A percentile compares a stretch with the other conserved stretches of the same genome.
These are phyloP conservation scores for Aquatica leii DNA, from an alignment of 2,888 invertebrate species.

Conservation along the genomic window DNA sequence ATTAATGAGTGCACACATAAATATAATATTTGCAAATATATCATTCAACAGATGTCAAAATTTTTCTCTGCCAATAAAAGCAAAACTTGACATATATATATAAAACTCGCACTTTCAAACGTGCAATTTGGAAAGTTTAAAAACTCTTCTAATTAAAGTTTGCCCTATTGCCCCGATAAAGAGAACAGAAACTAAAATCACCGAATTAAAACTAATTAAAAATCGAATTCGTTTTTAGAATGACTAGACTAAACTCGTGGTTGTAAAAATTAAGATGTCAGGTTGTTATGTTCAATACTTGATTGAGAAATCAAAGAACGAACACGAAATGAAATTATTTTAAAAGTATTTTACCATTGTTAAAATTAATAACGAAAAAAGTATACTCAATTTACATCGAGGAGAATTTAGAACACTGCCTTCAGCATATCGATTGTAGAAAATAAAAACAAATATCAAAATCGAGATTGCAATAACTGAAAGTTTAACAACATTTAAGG, in stretches of 20 bases:
- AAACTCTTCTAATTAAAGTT: background rate
- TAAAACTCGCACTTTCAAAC: too few relatives aligned
- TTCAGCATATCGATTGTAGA: slow-evolving; percentile 9
- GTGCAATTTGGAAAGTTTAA: slow-evolving; percentile 2
- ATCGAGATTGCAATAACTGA: slow-evolving; percentile 15
- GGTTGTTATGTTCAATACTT: too few relatives aligned
- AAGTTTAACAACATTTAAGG: slow-evolving; percentile 11
- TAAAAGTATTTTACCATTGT: too few relatives aligned
- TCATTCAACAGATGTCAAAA: too few relatives aligned
- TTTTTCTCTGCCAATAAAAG: too few relatives aligned
- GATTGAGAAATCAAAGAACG: too few relatives aligned
- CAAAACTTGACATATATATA: too few relatives aligned
- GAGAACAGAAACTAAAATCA: background rate
- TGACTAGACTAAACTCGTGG: background rate
- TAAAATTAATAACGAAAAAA: too few relatives aligned
- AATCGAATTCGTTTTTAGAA: background rate
- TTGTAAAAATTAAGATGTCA: background rate
- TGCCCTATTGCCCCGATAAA: slow-evolving; percentile 10
- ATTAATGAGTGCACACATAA: too few relatives aligned
- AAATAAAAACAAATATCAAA: slow-evolving; percentile 21
- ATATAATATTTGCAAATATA: too few relatives aligned
- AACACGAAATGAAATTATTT: too few relatives aligned
- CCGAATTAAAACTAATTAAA: slow-evolving; percentile 5
- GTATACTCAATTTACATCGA: too few relatives aligned
- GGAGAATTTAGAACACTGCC: slow-evolving; percentile 15